Base-by-base conservation (phyloP, 2,888 invertebrate species). In the Cataglyphis livida region DNA sequence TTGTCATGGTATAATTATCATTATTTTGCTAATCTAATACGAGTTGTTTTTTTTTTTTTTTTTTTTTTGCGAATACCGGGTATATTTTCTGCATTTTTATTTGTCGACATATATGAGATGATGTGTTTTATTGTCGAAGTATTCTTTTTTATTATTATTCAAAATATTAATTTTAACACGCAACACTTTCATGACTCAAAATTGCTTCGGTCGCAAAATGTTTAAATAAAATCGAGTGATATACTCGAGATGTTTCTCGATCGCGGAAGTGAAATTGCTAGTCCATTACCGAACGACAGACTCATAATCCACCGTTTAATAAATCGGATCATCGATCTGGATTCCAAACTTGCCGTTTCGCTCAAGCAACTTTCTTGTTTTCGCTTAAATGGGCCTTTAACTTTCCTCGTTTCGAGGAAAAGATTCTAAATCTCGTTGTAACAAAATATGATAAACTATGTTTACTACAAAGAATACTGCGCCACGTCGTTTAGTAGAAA, bases 321-420 rank as follows among this genome's bases (percentile, higher is more conserved):
- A 79, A 79, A 79, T 79, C 71, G 78, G 71, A 79, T 79, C 78
- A 71, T 79, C 78, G 78, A 71, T 79, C 71, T 79, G 71, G 41
- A 79, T 71, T 59, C 59, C 71, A 44, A 79, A 79, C 71, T 79
- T 71, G 59, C 78, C 57, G 59, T 79, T 79, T 79, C 57, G 78
- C 78, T 59, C 71, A 59, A 32, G 25, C 25, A 79, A 71, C 71
- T 71, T 79, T 79, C 78, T 59, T 71, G 59, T 79, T 79, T 71
- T 79, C 78, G 71, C 59, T 71, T 32, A 59, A 78, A 44, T 79
- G 35, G 4, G 41, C 66, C 71, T 79, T 70, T 59, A 79, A 79
- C 78, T 71, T 79, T 79, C 44, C 78, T 78, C 78, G 32, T 70
- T 78, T 59, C 78, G 32, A 32, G 41, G 57, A 59, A 78, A 41